phyloP scores from a whole-genome alignment of 2,113 vertebrate genomes.

The Rhegmatorhina hoffmannsi region DNA sequence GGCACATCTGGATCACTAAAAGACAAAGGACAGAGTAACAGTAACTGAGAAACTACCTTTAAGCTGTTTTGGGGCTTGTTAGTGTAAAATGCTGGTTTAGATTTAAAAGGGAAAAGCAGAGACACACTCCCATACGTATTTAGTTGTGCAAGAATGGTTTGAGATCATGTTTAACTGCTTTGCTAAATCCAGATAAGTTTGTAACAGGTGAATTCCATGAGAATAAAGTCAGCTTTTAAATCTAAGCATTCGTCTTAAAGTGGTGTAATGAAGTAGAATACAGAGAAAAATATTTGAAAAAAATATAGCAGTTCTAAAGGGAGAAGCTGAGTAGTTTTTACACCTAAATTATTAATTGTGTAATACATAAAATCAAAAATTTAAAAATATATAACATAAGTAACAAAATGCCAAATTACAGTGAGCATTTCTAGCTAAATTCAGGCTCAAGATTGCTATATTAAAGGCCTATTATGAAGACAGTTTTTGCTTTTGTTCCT shows the following conservation, averaged over 20 bases:
- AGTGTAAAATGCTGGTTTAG: neutral
- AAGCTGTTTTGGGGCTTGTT: neutral
- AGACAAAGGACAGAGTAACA: neutral
- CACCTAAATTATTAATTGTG: neutral
- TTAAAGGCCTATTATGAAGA: neutral
- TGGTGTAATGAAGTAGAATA: neutral
- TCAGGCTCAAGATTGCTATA: neutral
- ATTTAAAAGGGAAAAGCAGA: neutral
- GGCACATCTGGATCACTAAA: neutral
- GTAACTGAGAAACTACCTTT: neutral
- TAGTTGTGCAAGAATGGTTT: neutral
- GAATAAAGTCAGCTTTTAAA: neutral
- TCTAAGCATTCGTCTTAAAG: neutral
- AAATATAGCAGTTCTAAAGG: neutral
- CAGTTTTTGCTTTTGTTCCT: neutral
- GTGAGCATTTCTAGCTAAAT: neutral
- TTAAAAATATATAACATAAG: neutral
- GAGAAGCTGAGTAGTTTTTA: neutral
- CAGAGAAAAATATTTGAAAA: neutral
- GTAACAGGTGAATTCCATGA: neutral
- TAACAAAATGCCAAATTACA: neutral
- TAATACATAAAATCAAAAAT: neutral
- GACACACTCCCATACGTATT: neutral
- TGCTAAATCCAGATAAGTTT: neutral
- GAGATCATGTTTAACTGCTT: neutral